Conservation (phyloP, 2,888 invertebrate species). For the Eupithecia insigniata region DNA sequence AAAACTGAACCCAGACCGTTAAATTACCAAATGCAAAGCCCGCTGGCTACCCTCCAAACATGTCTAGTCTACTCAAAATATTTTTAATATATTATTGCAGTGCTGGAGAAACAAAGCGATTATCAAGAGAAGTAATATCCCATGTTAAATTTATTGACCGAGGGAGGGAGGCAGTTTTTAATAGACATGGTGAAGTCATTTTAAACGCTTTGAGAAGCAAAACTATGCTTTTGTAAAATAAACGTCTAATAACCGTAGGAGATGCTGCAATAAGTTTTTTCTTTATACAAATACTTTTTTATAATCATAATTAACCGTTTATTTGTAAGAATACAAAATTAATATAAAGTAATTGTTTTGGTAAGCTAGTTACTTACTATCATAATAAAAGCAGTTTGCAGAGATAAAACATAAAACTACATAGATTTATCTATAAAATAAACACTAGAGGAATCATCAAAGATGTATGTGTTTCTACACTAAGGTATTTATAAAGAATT, state of each 20-base stretch:
- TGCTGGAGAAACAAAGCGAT: conserved; percentile 19
- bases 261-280: too few species aligned
- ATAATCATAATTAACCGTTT: too few species aligned
- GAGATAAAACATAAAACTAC: too few species aligned
- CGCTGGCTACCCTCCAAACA: conserved; percentile 68
- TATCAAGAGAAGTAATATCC: not conserved
- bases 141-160: not conserved
- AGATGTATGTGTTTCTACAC: not conserved
- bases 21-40: conserved; percentile 6
- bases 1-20: not conserved
- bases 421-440: not conserved
- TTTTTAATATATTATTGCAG: not conserved
- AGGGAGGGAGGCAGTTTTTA: too few species aligned
- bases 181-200: not conserved
- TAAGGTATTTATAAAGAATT: not conserved
- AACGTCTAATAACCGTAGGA: too few species aligned
- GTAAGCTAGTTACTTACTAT: too few species aligned
- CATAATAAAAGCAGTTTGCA: too few species aligned
- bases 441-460: not conserved
- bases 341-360: too few species aligned
- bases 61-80: conserved; percentile 54
- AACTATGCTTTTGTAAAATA: not conserved
- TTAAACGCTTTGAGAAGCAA: not conserved
- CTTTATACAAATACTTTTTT: too few species aligned
- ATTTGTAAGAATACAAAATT: too few species aligned